Evolutionary conservation across 2,888 invertebrate species (phyloP).

Genomic region (Eutolmus rufibarbis): DNA sequence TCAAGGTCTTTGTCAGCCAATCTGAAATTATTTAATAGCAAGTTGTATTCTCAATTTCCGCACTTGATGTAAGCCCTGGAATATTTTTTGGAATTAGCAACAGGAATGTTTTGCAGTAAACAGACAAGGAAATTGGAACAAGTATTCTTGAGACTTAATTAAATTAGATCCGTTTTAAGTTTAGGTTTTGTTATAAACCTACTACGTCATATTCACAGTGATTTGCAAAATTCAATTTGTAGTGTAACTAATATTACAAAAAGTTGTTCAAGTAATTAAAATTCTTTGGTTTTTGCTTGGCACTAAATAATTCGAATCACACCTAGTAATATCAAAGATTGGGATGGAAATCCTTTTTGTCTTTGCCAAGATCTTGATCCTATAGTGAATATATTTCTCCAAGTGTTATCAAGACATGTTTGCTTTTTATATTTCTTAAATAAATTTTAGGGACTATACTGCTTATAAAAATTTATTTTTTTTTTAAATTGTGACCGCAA

Average conservation of each 20-base stretch:
- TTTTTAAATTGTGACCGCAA: too few relatives aligned
- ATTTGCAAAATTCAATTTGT: too few relatives aligned
- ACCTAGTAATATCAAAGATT: background rate
- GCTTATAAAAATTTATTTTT: too few relatives aligned
- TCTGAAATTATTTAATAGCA: background rate
- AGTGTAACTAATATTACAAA: background rate
- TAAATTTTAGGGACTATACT: too few relatives aligned
- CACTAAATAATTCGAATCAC: background rate
- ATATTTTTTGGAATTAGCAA: background rate
- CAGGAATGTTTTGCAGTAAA: background rate
- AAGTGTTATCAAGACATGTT: too few relatives aligned
- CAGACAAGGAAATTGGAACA: background rate
- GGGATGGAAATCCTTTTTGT: background rate
- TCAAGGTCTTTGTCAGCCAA: background rate
- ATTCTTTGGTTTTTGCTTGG: background rate
- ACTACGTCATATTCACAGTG: too few relatives aligned
- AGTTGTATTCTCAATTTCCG: background rate
- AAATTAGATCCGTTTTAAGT: background rate
- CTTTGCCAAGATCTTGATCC: too few relatives aligned
- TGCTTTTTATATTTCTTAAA: too few relatives aligned
- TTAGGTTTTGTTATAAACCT: too few relatives aligned
- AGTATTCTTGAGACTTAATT: background rate
- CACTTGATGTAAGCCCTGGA: background rate
- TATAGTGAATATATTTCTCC: too few relatives aligned
- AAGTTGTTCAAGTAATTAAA: background rate